Percentiles rank a stretch among this genome's conserved stretches.
phyloP scores from a whole-genome alignment of 2,888 invertebrate species.

The Anthophora plumipes region DNA sequence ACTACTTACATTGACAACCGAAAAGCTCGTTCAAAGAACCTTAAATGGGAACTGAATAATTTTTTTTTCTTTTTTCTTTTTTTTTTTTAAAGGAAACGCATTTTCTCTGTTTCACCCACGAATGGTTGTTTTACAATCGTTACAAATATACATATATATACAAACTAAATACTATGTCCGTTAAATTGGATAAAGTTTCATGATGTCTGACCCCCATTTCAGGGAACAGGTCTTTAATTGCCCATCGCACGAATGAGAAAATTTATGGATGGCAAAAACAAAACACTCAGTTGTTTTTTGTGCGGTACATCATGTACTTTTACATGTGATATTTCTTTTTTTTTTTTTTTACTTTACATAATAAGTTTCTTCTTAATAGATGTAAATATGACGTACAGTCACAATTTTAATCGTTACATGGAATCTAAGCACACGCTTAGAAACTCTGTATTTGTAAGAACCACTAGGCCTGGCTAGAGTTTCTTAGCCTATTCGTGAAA shows the following conservation, averaged over 20 bases:
- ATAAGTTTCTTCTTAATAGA: slow-evolving; percentile 57
- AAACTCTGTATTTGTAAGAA: slow-evolving; percentile 62
- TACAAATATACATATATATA: slow-evolving; percentile 77
- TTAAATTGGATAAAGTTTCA: slow-evolving; percentile 67
- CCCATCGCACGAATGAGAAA: slow-evolving; percentile 59
- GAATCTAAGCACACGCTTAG: slow-evolving; percentile 66
- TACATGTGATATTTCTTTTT: slow-evolving; percentile 56
- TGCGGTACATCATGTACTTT: slow-evolving; percentile 73
- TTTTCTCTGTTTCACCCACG: slow-evolving; percentile 69
- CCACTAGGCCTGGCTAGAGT: slow-evolving; percentile 70
- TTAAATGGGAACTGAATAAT: slow-evolving; percentile 70
- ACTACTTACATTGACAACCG: slow-evolving; percentile 78
- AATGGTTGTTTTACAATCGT: slow-evolving; percentile 74
- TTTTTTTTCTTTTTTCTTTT: no score
- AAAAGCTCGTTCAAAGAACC: slow-evolving; percentile 76
- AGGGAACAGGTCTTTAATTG: slow-evolving; percentile 54
- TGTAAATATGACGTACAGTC: slow-evolving; percentile 53
- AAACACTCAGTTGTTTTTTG: slow-evolving; percentile 68
- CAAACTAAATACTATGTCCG: slow-evolving; percentile 72
- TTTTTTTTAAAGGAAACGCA: slow-evolving; percentile 67
- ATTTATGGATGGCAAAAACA: slow-evolving; percentile 68
- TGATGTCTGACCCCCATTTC: slow-evolving; percentile 54
- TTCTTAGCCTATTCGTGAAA: slow-evolving; percentile 65
- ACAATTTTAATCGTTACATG: slow-evolving; percentile 54
- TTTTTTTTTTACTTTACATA: slow-evolving; percentile 50